Evolutionary conservation across 2,797 vertebrate genomes (phyloP).

Genomic region (Sus cebifrons): DNA sequence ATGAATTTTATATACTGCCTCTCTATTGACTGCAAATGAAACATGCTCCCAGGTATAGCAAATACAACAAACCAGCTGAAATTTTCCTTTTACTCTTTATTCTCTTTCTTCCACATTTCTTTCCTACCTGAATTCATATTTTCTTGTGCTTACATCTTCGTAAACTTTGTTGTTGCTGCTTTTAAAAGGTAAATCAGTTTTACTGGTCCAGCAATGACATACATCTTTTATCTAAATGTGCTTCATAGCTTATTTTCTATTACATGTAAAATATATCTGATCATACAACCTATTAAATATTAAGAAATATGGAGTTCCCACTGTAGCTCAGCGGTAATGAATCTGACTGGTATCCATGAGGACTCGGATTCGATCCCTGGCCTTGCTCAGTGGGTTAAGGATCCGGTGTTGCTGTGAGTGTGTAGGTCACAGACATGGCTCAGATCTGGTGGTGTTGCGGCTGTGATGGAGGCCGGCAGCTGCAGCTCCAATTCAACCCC

Average conservation of each 20-base stretch:
- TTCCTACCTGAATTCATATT: not conserved
- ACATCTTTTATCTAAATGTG: not conserved
- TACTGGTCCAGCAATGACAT: not conserved
- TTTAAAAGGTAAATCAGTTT: slow-evolving; percentile 27
- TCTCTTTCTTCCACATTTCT: not conserved
- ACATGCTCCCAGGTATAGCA: not conserved
- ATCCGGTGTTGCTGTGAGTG: too few species aligned
- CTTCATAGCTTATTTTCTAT: not conserved
- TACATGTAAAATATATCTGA: not conserved
- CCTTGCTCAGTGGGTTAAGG: too few species aligned
- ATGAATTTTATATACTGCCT: not conserved
- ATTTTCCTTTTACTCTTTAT: slow-evolving; percentile 8
- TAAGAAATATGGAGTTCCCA: not conserved
- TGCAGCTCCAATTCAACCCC: too few species aligned
- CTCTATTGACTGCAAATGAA: not conserved
- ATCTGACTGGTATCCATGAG: too few species aligned
- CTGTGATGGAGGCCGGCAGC: too few species aligned
- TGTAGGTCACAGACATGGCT: too few species aligned
- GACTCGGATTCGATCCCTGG: too few species aligned
- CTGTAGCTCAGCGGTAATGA: too few species aligned
- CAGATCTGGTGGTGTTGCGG: too few species aligned
- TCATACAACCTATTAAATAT: not conserved
- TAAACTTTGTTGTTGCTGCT: not conserved
- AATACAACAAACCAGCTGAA: slow-evolving; percentile 40
- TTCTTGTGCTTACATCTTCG: not conserved